These are phyloP conservation scores for Lissocephala sabroskyi DNA, from an alignment of 2,888 invertebrate species.

Conservation along the genomic window DNA sequence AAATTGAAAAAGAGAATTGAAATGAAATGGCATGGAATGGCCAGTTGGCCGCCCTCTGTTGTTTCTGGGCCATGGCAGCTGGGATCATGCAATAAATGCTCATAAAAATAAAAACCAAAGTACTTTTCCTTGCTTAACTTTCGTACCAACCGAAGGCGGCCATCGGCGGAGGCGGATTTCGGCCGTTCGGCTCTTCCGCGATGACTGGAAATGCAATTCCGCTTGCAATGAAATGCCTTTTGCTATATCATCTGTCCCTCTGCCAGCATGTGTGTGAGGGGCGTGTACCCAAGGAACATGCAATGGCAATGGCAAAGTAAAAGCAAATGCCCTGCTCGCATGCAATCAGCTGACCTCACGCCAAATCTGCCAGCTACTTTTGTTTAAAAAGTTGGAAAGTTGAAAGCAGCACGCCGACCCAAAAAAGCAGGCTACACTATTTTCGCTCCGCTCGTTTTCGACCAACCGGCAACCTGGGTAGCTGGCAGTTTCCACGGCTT, in stretches of 20 bases:
- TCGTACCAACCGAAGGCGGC: no score
- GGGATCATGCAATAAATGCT: constrained; percentile 41
- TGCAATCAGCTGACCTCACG: constrained; percentile 44
- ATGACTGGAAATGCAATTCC: constrained; percentile 60
- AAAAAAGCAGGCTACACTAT: constrained; percentile 24
- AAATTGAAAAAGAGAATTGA: constrained; percentile 49
- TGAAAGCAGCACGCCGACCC: constrained; percentile 15
- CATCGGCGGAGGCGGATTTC: no score
- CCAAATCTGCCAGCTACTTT: constrained; percentile 49
- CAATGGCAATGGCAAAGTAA: constrained; percentile 51
- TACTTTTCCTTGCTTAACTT: constrained; percentile 60
- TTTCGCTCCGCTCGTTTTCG: neutral
- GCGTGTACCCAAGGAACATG: constrained; percentile 48
- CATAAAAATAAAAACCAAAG: constrained; percentile 57
- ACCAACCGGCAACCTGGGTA: no score
- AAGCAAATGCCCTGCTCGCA: constrained; percentile 51
- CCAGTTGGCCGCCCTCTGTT: neutral
- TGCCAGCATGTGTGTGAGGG: constrained; percentile 15
- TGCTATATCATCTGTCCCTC: constrained; percentile 2
- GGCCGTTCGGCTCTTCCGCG: no score
- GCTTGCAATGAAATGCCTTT: constrained; percentile 8
- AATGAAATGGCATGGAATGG: constrained; percentile 3
- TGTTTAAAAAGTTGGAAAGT: constrained; percentile 50
- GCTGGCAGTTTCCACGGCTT: no score
- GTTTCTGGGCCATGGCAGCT: no score